Conservation (phyloP, 2,797 vertebrate genomes). For the Novumbra hubbsi region DNA sequence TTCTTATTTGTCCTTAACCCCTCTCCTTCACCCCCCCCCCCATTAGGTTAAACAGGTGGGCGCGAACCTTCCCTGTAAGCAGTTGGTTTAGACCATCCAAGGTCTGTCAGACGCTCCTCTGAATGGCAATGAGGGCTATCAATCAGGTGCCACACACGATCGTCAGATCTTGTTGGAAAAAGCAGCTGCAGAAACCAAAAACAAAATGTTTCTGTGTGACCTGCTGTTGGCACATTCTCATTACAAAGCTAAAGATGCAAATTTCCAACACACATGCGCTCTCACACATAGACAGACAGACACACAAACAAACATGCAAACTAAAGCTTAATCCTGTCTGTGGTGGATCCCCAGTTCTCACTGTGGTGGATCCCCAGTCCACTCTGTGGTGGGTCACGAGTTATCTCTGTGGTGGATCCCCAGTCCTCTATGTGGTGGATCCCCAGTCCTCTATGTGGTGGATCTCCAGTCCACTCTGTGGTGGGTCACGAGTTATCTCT, state of each 20-base stretch:
- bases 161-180: neutral
- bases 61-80: constrained; percentile 20
- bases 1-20: neutral
- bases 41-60: constrained; percentile 17
- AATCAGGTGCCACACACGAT: neutral
- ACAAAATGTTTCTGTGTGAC: neutral
- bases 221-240: neutral
- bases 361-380: too few species aligned
- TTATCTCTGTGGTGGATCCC: too few species aligned
- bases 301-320: neutral
- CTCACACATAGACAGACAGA: neutral
- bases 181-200: neutral
- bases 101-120: neutral
- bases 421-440: too few species aligned
- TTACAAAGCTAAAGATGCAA: neutral
- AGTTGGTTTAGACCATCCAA: constrained; percentile 6
- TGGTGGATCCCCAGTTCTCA: too few species aligned
- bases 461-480: too few species aligned
- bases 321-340: too few species aligned
- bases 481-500: too few species aligned
- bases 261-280: neutral
- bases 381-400: too few species aligned
- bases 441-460: too few species aligned
- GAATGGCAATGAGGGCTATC: neutral
- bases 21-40: neutral